These are phyloP conservation scores for Alsophila aescularia DNA, from an alignment of 2,888 invertebrate species.

Conservation along the genomic window DNA sequence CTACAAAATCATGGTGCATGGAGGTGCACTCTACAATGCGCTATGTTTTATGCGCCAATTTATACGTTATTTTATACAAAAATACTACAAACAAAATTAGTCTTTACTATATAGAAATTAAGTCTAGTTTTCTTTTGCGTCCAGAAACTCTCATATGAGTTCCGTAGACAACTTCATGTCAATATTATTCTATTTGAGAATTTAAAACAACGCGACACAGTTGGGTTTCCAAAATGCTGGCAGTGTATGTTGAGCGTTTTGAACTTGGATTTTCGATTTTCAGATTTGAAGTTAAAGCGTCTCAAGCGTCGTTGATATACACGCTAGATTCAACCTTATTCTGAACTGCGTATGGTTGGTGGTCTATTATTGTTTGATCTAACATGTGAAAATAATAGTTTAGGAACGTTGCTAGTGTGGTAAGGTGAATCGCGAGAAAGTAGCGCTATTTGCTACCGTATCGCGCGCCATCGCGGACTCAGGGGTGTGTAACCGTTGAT, in stretches of 20 bases:
- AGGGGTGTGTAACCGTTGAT: slow-evolving; percentile 56
- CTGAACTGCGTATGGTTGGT: slow-evolving; percentile 10
- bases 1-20: slow-evolving; percentile 77
- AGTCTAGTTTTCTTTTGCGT: slow-evolving; percentile 51
- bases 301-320: slow-evolving; percentile 30
- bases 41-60: slow-evolving; percentile 66
- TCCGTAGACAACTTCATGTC: slow-evolving; percentile 41
- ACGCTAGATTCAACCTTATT: slow-evolving; percentile 27
- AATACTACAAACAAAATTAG: slow-evolving; percentile 49
- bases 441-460: slow-evolving; percentile 83
- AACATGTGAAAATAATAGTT: slow-evolving; percentile 29
- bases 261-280: slow-evolving; percentile 55
- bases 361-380: slow-evolving; percentile 40
- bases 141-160: slow-evolving; percentile 50
- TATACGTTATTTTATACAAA: slow-evolving; percentile 56
- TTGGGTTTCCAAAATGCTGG: slow-evolving; percentile 35
- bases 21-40: slow-evolving; percentile 75
- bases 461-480: slow-evolving; percentile 76
- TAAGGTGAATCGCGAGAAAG: slow-evolving; percentile 78
- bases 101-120: slow-evolving; percentile 50
- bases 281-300: slow-evolving; percentile 59
- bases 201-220: slow-evolving; percentile 38
- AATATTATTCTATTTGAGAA: slow-evolving; percentile 37
- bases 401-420: slow-evolving; percentile 66
- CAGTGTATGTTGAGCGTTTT: slow-evolving; percentile 47